These are phyloP conservation scores for Formica aserva DNA, from an alignment of 2,888 invertebrate genomes.

Conservation along the genomic window DNA sequence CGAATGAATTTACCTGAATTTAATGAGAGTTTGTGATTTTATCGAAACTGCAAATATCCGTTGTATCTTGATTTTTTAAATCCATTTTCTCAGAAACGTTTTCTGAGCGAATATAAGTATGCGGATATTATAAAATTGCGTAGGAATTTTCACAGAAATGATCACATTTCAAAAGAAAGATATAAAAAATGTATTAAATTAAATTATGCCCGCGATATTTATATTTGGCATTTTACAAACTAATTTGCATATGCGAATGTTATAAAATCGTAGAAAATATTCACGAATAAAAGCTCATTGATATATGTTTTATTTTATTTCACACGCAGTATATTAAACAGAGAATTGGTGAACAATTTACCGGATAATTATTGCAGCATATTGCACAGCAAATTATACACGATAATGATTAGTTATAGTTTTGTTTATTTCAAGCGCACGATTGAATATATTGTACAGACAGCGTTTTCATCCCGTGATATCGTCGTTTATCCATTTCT, in stretches of 20 bases:
- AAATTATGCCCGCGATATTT: background rate
- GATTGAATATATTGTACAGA: background rate
- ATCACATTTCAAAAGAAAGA: background rate
- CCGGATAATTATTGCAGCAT: background rate
- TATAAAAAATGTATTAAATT: background rate
- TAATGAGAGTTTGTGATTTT: background rate
- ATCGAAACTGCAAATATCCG: background rate
- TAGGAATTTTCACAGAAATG: background rate
- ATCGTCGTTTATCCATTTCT: background rate
- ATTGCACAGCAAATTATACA: background rate
- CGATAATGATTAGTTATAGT: background rate
- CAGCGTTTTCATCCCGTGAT: background rate
- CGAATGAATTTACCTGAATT: background rate
- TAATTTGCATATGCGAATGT: background rate
- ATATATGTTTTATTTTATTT: background rate
- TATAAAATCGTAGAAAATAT: background rate
- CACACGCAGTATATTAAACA: background rate
- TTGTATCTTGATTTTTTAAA: background rate
- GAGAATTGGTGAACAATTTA: background rate
- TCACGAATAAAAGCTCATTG: background rate
- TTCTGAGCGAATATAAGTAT: background rate
- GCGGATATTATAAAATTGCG: background rate
- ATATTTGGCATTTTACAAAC: background rate
- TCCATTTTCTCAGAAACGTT: background rate
- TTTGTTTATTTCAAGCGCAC: background rate